These are phyloP conservation scores for Neodiprion fabricii DNA, from an alignment of 1,140 invertebrate species.

Conservation along the genomic window DNA sequence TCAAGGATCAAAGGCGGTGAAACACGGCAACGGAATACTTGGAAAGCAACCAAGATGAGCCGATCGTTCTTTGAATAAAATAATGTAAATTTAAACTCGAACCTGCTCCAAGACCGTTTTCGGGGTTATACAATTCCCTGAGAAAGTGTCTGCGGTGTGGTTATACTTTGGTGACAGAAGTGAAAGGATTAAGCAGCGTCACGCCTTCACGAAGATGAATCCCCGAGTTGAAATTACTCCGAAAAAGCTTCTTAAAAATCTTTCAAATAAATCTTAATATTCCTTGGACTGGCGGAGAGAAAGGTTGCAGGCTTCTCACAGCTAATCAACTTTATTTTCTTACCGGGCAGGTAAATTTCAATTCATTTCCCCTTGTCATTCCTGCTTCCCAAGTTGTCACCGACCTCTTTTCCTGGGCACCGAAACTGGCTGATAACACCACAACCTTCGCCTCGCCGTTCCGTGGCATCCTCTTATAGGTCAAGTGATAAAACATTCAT, in stretches of 20 bases:
- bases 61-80: too few species aligned
- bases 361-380: not conserved
- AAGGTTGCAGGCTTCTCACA: not conserved
- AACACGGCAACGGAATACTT: too few species aligned
- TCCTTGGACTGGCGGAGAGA: not conserved
- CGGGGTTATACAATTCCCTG: too few species aligned
- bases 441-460: not conserved
- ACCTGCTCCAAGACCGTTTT: too few species aligned
- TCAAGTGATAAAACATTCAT: slow-evolving; percentile 4
- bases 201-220: not conserved
- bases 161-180: not conserved
- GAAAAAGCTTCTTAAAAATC: not conserved
- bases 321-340: not conserved
- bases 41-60: too few species aligned
- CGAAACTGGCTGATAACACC: not conserved
- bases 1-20: too few species aligned
- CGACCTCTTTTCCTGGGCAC: not conserved
- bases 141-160: too few species aligned
- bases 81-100: too few species aligned
- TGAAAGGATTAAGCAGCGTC: not conserved
- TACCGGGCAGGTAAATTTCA: not conserved
- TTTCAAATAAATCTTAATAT: slow-evolving; percentile 6
- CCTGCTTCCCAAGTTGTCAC: not conserved
- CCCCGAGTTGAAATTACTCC: not conserved
- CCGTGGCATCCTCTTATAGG: not conserved